These are phyloP conservation scores for Solenopsis fugax DNA, from an alignment of 1,140 invertebrate genomes.

Conservation along the genomic window DNA sequence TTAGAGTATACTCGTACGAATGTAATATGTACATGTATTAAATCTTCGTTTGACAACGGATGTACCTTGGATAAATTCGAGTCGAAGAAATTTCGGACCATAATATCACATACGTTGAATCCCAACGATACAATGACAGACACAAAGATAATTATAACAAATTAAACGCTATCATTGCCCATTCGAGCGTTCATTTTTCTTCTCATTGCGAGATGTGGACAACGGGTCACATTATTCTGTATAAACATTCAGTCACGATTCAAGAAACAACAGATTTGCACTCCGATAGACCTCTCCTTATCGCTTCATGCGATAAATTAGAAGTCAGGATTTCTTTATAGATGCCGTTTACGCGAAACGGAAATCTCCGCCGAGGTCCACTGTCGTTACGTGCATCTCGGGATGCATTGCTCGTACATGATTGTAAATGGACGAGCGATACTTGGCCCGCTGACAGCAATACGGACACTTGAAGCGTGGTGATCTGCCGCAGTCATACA, in stretches of 20 bases:
- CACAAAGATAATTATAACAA: not conserved
- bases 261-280: not conserved
- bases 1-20: not conserved
- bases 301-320: not conserved
- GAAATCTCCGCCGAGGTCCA: slow-evolving; percentile 22
- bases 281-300: not conserved
- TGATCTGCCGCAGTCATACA: slow-evolving; percentile 85
- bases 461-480: slow-evolving; percentile 82
- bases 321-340: not conserved
- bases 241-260: not conserved
- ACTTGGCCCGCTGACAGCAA: slow-evolving; percentile 74
- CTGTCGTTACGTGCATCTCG: slow-evolving; percentile 9
- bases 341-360: not conserved
- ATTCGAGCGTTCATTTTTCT: not conserved
- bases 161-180: not conserved
- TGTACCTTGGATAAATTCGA: not conserved
- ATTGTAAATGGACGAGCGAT: slow-evolving; percentile 70
- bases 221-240: not conserved
- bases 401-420: slow-evolving; percentile 72
- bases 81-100: not conserved
- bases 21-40: slow-evolving; percentile 9
- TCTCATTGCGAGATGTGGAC: not conserved
- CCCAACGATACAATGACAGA: not conserved
- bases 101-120: not conserved
- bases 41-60: slow-evolving; percentile 18